phyloP scores from a whole-genome alignment of 2,113 vertebrate genomes.

The Hydropotes inermis region DNA sequence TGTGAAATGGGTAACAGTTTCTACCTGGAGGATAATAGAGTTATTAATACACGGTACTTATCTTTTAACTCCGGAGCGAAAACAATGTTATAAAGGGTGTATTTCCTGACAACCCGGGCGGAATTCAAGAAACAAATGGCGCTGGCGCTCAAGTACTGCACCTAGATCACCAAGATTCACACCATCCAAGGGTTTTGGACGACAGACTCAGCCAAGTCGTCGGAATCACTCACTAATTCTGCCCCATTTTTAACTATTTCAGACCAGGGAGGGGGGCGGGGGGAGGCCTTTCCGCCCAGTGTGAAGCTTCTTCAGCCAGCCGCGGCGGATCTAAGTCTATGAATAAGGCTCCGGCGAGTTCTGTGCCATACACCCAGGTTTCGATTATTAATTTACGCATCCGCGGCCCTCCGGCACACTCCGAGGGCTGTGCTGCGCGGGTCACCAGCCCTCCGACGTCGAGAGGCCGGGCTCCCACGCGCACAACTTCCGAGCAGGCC shows the following conservation, averaged over 20 bases:
- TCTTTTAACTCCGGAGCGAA: neutral
- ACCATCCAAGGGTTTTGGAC: constrained; percentile 4
- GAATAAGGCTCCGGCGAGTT: constrained; percentile 19
- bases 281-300: constrained; percentile 19
- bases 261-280: neutral
- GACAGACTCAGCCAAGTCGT: constrained; percentile 30
- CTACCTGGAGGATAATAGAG: neutral
- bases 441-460: neutral
- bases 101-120: constrained; percentile 12
- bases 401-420: neutral
- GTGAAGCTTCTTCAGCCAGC: neutral
- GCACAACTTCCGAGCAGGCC: constrained; percentile 18
- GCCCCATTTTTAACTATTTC: constrained; percentile 67
- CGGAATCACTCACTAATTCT: neutral
- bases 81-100: neutral
- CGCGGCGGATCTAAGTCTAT: neutral
- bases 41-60: neutral
- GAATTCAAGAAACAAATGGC: constrained; percentile 57
- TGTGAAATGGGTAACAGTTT: constrained; percentile 50
- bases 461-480: neutral
- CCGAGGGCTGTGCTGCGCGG: neutral
- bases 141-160: constrained; percentile 43
- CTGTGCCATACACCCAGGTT: neutral
- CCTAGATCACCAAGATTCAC: constrained; percentile 46
- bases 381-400: neutral